These are phyloP conservation scores for Chrysaora quinquecirrha DNA, from an alignment of 30 jellyfish, hydroid and myxozoan genomes.

Conservation along the genomic window DNA sequence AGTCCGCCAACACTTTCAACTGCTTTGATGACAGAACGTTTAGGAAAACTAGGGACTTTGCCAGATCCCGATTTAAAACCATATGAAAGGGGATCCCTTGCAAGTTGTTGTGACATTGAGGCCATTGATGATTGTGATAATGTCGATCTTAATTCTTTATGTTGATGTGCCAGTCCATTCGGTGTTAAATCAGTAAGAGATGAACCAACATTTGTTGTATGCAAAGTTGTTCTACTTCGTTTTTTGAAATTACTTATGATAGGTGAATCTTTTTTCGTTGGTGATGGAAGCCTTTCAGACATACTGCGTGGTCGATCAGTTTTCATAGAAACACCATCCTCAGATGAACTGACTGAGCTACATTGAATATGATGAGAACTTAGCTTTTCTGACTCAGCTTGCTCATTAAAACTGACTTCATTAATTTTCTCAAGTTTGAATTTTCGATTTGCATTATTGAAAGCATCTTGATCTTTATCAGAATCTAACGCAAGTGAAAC, in stretches of 20 bases:
- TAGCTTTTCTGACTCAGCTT: slow-evolving; percentile 30
- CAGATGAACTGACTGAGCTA: not conserved
- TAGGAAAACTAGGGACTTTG: slow-evolving; percentile 58
- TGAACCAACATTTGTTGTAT: slow-evolving; percentile 30
- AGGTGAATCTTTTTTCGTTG: slow-evolving; percentile 13
- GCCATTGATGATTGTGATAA: slow-evolving; percentile 29
- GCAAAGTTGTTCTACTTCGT: slow-evolving; percentile 32
- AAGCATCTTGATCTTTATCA: slow-evolving; percentile 38
- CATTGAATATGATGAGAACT: slow-evolving; percentile 14
- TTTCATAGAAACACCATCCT: not conserved
- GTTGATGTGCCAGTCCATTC: not conserved
- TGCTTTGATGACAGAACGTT: slow-evolving; percentile 36
- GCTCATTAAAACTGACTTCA: slow-evolving; percentile 58
- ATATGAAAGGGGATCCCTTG: slow-evolving; percentile 14
- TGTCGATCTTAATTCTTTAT: slow-evolving; percentile 28
- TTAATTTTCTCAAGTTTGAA: slow-evolving; percentile 44
- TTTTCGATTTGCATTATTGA: slow-evolving; percentile 23
- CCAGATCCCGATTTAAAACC: slow-evolving; percentile 30
- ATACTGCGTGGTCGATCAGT: slow-evolving; percentile 44
- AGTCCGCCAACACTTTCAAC: slow-evolving; percentile 30
- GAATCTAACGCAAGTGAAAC: slow-evolving; percentile 31
- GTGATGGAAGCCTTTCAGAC: slow-evolving; percentile 30
- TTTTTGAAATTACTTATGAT: not conserved
- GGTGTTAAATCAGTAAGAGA: slow-evolving; percentile 41
- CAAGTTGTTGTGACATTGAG: slow-evolving; percentile 30